Conservation (phyloP, 1,140 invertebrate species). For the Stratiolaelaps scimitus region DNA sequence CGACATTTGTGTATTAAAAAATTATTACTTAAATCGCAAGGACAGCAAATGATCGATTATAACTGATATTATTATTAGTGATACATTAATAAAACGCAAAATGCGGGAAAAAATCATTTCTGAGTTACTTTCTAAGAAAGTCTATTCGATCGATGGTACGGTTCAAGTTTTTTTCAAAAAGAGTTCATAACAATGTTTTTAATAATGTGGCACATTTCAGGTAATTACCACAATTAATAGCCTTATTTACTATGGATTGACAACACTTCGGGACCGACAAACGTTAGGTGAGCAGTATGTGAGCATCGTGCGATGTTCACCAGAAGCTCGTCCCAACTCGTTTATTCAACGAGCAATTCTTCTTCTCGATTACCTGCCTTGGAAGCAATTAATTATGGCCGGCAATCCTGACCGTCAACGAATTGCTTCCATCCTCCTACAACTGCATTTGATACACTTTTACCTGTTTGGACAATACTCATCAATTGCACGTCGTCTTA, state of each 20-base stretch:
- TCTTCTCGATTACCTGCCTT: neutral
- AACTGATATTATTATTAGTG: too few species aligned
- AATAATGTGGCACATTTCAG: too few species aligned
- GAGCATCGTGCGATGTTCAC: slow-evolving; percentile 2
- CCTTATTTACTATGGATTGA: slow-evolving; percentile 3
- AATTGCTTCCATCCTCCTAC: neutral
- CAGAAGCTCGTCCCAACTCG: neutral
- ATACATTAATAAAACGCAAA: too few species aligned
- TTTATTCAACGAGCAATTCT: neutral
- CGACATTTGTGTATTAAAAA: too few species aligned
- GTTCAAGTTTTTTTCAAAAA: too few species aligned
- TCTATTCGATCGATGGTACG: too few species aligned
- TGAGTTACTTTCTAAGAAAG: too few species aligned
- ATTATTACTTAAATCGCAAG: too few species aligned
- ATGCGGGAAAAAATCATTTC: too few species aligned
- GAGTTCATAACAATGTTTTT: too few species aligned
- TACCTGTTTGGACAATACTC: slow-evolving; percentile 21
- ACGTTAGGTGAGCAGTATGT: slow-evolving; percentile 17
- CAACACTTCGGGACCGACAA: neutral
- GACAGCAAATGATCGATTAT: too few species aligned
- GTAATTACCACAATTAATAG: neutral
- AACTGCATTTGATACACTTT: slow-evolving; percentile 22
- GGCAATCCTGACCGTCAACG: neutral
- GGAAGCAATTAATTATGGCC: neutral
- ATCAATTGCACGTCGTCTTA: neutral